Evolutionary conservation across 2,888 invertebrate species (phyloP), one percentile per base, ranked within the genome.

Genomic region (Heliconius erato): DNA sequence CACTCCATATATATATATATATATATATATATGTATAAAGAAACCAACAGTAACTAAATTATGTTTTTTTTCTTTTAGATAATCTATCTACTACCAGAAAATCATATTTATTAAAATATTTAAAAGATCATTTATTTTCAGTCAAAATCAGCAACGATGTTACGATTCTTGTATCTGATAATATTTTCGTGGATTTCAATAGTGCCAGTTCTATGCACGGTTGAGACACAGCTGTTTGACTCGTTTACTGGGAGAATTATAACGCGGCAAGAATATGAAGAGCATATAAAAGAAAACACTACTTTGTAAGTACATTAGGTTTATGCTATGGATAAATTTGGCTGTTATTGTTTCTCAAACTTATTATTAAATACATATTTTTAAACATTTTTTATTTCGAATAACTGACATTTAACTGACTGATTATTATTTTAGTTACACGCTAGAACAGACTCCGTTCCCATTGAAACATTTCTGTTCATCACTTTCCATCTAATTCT

Each of bases 231-330:
- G 69, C 5, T 81, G 63, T 77, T 65, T 44, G 81, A 81, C 28
- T 71, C 81, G 7, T 81, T 77, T 63, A 68, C 68, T 1, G 81
- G 81, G 19, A 63, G 26, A 12, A 40, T 77, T 5, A 44, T 81
- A 26, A 7, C 76, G 4, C 69, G 54, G 1, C 68, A 71, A 32
- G 32, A 71, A 14, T 77, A 81, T 28, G 40, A n/a, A n/a, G 69
- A 44, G 19, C 77, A 77, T 59, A 11, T 77, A 28, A 69, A n/a
- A 44, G 11, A 26, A 16, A 81, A 81, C 44, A 77, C 63, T 9
- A 81, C 71, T 26, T 81, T 77, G 81, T 81, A 59, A 81, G 81
- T 77, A 40, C 40, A 40, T 40, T 40, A 40, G 9, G 9, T 9
- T 9, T 40, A 40, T 9, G 1, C 40, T 9, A 1, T 40, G 9